Base-by-base conservation (phyloP, 2,797 vertebrate genomes). In the Ficedula albicollis region DNA sequence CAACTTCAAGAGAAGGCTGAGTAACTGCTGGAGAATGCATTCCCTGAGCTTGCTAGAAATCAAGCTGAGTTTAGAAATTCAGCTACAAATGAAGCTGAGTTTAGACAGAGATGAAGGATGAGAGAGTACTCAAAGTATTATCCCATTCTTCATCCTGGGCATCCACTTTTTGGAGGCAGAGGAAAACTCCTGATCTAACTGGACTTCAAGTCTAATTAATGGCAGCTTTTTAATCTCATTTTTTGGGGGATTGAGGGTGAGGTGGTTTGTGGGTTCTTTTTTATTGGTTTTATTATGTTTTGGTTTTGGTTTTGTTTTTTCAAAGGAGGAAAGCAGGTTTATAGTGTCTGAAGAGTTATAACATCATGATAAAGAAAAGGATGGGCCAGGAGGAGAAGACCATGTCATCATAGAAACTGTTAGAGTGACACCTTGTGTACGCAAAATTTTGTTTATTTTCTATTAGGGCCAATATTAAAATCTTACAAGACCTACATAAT, bases 231-330 rank as follows among this genome's bases (percentile, higher is more conserved):
- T 43, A 41, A 9, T 44, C 11, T 68, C 7, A 11, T 52, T 62
- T 30, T 38, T 21, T 64, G 27, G 2, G 13, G 3, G 1, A 19
- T 58, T 30, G 8, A 38, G 25, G 1, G 5, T 22, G 34, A 39
- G 9, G 10, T 38, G 11, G 6, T 27, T 63, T 44, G 30, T 10
- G 38, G 3, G 0, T 0, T 3, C 1, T 19, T 21, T 13, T 11
- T 8, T 25, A 3, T 19, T 19, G 17, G 13, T 17, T 46, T 60
- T 44, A 11, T 29, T 52, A 68, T 25, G 6, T 6, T 59, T 51
- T 29, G 5, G 1, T 8, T 5, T 29, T 29, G 5, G 1, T 11
- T 5, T 29, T 15, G 4, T 25, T 51, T 82, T 70, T 30, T 32
- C 7, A 29, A 36, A 76, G 13, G 15, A 56, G 13, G 7, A 46